Base-by-base conservation (phyloP, 2,888 invertebrate genomes). In the Idaea aversata region DNA sequence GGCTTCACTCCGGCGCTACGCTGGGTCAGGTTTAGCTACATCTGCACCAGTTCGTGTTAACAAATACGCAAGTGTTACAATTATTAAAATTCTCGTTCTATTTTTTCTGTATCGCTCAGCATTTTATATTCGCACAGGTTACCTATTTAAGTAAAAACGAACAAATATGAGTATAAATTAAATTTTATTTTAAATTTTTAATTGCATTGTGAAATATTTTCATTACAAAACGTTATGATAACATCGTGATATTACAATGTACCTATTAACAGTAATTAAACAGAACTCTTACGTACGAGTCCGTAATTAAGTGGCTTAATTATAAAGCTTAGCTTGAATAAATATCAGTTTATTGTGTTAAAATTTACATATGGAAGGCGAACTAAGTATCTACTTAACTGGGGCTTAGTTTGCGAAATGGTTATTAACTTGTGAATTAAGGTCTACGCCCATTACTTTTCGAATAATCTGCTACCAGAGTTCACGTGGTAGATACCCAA, bases 301-400 rank as follows among this genome's bases (percentile, higher is more conserved):
- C 64, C 15, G 66, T 60, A 58, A 67, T 69, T 65, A 67, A 13
- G 62, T 57, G 64, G 63, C 69, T 64, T 64, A 59, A 69, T 69
- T 69, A 66, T 59, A 59, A 68, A 63, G 65, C 68, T 68, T 62
- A 69, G 66, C 65, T 65, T 65, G 16, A 58, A 69, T 69, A 67
- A 69, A 69, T 69, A 69, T 65, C 69, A 69, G 59, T 64, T 63
- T 67, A 69, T 69, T 64, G 36, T 57, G 65, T 59, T 67, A 7
- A 34, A 59, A 59, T 47, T 47, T 47, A 47, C 47, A 47, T 47
- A 47, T 47, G 47, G 47, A 47, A 47, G 47, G 47, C 47, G 47
- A 47, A 47, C 47, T 47, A 47, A 47, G 47, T 13, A 47, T 47
- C 47, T 47, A 47, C 13, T 47, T 47, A 47, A 47, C 7, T 13